Evolutionary conservation across 2,113 vertebrate genomes (phyloP).

Genomic region (Oostethus manadensis): DNA sequence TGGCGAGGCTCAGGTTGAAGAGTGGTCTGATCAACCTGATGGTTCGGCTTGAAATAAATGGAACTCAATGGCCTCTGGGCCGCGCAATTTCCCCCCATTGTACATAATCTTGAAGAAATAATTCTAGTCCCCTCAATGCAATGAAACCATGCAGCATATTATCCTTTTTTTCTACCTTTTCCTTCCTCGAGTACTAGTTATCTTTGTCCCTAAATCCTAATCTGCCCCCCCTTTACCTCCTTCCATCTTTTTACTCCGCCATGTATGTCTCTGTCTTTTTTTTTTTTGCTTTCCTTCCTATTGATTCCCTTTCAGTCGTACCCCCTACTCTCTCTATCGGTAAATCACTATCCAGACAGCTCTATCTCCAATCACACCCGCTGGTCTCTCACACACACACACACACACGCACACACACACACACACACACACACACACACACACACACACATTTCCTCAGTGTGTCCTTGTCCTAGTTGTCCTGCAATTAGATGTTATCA

Average conservation of each 20-base stretch:
- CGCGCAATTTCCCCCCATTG: too few relatives aligned
- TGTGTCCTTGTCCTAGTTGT: slow-evolving; percentile 49
- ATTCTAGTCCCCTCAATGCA: too few relatives aligned
- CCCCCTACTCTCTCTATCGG: slow-evolving; percentile 29
- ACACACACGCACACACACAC: slow-evolving; percentile 6
- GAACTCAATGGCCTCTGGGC: too few relatives aligned
- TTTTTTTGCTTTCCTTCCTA: slow-evolving; percentile 48
- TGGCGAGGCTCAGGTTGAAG: too few relatives aligned
- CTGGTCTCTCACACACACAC: slow-evolving; percentile 5
- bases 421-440: too few relatives aligned
- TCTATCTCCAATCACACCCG: slow-evolving; percentile 54
- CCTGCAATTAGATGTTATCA: slow-evolving; percentile 55
- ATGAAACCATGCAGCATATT: too few relatives aligned
- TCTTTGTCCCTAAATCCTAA: not conserved
- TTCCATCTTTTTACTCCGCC: not conserved
- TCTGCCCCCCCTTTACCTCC: not conserved
- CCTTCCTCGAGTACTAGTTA: not conserved
- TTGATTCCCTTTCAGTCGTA: slow-evolving; percentile 47
- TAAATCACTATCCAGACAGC: slow-evolving; percentile 58
- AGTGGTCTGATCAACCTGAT: too few relatives aligned
- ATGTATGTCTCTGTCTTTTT: slow-evolving; percentile 21
- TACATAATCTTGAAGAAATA: too few relatives aligned
- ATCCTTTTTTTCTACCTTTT: not conserved
- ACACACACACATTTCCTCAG: slow-evolving; percentile 20
- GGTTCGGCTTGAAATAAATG: too few relatives aligned